Evolutionary conservation across 2,888 invertebrate species (phyloP).

Genomic region (Rhorus exstirpatorius): DNA sequence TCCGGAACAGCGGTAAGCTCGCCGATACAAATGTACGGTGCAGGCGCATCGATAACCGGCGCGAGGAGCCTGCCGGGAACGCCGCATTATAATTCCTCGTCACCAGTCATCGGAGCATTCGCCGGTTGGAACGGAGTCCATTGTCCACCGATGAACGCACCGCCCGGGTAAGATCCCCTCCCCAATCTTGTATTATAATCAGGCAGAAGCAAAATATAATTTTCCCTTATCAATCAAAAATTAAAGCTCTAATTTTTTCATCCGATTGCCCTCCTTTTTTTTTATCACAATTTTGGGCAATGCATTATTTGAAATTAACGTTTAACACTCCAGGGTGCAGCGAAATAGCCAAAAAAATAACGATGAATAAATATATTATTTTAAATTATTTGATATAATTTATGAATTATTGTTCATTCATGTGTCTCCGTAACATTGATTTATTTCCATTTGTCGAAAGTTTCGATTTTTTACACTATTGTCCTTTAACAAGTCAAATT

Average conservation of each 20-base stretch:
- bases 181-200: not conserved
- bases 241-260: not conserved
- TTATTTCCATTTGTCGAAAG: no score
- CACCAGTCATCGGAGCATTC: conserved; percentile 81
- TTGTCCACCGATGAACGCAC: conserved; percentile 78
- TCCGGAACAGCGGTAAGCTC: conserved; percentile 78
- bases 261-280: not conserved
- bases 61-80: conserved; percentile 83
- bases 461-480: no score
- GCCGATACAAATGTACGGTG: conserved; percentile 83
- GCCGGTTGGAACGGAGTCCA: conserved; percentile 81
- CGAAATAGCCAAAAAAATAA: no score
- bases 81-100: conserved; percentile 82
- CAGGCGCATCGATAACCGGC: conserved; percentile 79
- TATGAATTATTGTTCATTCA: no score
- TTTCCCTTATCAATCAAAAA: not conserved
- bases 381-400: no score
- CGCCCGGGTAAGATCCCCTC: conserved; percentile 76
- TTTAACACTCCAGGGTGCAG: no score
- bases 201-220: not conserved
- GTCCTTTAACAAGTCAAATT: no score
- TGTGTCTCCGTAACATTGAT: no score
- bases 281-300: not conserved
- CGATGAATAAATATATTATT: no score
- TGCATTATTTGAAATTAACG: no score